A percentile compares a stretch with the other conserved stretches of the same genome.
Conservation (phyloP, 2,888 invertebrate genomes). For the Diabrotica balteata region DNA sequence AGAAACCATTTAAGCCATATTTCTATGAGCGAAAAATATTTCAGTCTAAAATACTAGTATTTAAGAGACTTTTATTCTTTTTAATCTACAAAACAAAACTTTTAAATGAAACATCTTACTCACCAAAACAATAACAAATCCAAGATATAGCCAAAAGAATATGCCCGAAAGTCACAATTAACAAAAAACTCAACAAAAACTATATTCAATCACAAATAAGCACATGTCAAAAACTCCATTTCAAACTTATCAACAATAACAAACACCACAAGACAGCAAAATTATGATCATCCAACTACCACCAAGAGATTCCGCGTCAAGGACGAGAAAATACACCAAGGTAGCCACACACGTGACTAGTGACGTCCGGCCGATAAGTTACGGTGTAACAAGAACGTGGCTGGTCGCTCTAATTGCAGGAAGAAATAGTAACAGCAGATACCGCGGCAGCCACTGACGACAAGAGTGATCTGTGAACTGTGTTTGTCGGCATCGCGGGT, state of each 20-base stretch:
- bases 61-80: too few species aligned
- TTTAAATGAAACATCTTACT: not conserved
- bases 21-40: too few species aligned
- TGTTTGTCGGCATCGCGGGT: conserved; percentile 10
- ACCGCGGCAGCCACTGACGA: conserved; percentile 4
- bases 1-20: too few species aligned
- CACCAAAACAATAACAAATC: conserved; percentile 5
- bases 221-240: conserved; percentile 11
- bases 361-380: not conserved
- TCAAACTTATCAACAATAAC: not conserved
- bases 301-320: not conserved
- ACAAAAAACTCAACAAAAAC: not conserved
- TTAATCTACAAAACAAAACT: too few species aligned
- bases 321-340: conserved; percentile 1
- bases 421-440: conserved; percentile 4
- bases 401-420: conserved; percentile 6
- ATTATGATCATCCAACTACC: not conserved
- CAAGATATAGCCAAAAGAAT: not conserved
- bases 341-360: conserved; percentile 8
- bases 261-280: conserved; percentile 4
- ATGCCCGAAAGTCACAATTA: not conserved
- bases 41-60: too few species aligned
- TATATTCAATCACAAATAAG: conserved; percentile 4
- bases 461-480: conserved; percentile 15
- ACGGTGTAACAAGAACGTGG: conserved; percentile 1